These are phyloP conservation scores for Leptatherina wallacei DNA, from an alignment of 2,797 vertebrate species.

Conservation along the genomic window DNA sequence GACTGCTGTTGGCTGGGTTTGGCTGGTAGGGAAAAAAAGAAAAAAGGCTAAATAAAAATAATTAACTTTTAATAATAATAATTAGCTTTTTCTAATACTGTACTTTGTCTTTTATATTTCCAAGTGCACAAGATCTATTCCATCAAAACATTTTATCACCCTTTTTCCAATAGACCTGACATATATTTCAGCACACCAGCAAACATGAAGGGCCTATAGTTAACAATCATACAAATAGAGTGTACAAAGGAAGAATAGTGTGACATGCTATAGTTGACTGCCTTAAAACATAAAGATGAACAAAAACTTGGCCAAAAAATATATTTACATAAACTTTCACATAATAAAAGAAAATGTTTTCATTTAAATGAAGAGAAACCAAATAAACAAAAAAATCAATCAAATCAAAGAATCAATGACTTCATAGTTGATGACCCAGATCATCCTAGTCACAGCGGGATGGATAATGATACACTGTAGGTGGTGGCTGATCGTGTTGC, in stretches of 20 bases:
- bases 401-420: no score
- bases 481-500: constrained; percentile 71
- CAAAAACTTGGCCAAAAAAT: neutral
- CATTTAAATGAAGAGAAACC: no score
- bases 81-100: neutral
- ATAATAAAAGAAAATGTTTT: no score
- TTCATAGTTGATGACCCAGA: neutral
- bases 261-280: neutral
- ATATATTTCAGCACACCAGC: neutral
- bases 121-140: neutral
- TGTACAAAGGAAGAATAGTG: no score
- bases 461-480: constrained; percentile 41
- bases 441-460: constrained; percentile 7
- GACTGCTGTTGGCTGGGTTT: constrained; percentile 88
- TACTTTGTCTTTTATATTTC: neutral
- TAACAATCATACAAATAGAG: neutral
- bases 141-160: neutral
- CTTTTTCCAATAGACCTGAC: neutral
- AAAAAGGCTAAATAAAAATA: constrained; percentile 35
- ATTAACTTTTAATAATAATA: no score
- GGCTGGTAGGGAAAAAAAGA: constrained; percentile 73
- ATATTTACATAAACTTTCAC: no score
- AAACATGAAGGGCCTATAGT: neutral
- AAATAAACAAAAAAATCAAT: no score
- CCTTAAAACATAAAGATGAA: neutral